phyloP scores from a whole-genome alignment of 2,888 invertebrate species.

The Lepeophtheirus nordmannii region DNA sequence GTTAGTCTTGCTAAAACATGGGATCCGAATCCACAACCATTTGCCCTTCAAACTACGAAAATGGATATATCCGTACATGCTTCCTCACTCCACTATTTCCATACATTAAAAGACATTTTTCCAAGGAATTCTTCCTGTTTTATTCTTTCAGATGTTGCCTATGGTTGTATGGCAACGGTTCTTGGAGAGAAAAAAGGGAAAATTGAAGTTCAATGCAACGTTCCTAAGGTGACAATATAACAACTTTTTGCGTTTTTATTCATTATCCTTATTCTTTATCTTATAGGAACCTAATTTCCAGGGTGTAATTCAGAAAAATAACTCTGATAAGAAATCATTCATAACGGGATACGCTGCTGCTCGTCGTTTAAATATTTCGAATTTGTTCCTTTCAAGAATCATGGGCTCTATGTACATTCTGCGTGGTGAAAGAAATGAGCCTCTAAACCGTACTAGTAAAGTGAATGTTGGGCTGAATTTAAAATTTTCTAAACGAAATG shows the following conservation, averaged over 20 bases:
- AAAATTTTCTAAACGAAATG: slow-evolving; percentile 62
- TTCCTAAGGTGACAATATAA: background rate
- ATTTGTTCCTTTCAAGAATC: slow-evolving; percentile 59
- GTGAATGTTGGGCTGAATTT: slow-evolving; percentile 77
- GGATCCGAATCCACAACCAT: slow-evolving; percentile 45
- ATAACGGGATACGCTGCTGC: slow-evolving; percentile 33
- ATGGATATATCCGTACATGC: slow-evolving; percentile 40
- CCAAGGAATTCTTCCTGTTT: slow-evolving; percentile 52
- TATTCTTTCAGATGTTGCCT: slow-evolving; percentile 59
- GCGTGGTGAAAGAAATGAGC: slow-evolving; percentile 27
- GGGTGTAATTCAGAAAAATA: background rate
- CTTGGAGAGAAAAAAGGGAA: slow-evolving; percentile 25
- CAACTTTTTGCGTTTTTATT: background rate
- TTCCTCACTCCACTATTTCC: slow-evolving; percentile 35
- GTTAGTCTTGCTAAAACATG: slow-evolving; percentile 52
- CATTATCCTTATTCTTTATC: background rate
- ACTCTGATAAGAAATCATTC: background rate
- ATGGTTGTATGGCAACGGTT: slow-evolving; percentile 63
- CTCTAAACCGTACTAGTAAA: slow-evolving; percentile 29
- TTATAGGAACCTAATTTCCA: slow-evolving; percentile 16
- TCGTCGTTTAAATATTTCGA: slow-evolving; percentile 41
- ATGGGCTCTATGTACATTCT: slow-evolving; percentile 64
- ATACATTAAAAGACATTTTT: slow-evolving; percentile 48
- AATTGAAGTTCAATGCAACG: slow-evolving; percentile 23
- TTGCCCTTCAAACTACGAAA: slow-evolving; percentile 53